Evolutionary conservation across 2,888 invertebrate species (phyloP).

Genomic region (Proisotoma minuta): DNA sequence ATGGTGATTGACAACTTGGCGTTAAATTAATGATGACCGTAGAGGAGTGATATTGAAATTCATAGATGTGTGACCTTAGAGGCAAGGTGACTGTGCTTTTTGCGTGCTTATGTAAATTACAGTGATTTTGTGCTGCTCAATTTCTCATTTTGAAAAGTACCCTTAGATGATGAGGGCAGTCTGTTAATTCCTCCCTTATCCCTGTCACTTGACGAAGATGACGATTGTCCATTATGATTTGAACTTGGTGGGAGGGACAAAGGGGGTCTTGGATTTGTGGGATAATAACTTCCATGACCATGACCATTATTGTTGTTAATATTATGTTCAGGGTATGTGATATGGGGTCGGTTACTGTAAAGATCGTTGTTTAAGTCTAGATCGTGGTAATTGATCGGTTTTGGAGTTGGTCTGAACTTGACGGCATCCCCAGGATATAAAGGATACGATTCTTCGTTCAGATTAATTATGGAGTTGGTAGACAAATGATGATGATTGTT

Average conservation of each 20-base stretch:
- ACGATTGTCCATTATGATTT: not conserved
- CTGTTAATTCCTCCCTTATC: not conserved
- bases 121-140: too few species aligned
- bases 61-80: too few species aligned
- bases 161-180: not conserved
- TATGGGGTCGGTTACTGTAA: conserved; percentile 17
- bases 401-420: conserved; percentile 33
- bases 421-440: conserved; percentile 41
- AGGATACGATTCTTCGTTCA: conserved; percentile 40
- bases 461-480: conserved; percentile 15
- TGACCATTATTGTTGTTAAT: not conserved
- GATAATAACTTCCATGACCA: not conserved
- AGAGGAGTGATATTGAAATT: too few species aligned
- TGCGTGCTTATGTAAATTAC: too few species aligned
- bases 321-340: conserved; percentile 9
- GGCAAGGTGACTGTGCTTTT: too few species aligned
- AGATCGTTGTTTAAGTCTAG: conserved; percentile 5
- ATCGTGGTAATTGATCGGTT: not conserved
- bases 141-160: too few species aligned
- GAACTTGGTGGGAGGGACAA: too few species aligned
- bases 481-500: conserved; percentile 3
- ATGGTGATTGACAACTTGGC: too few species aligned
- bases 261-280: not conserved
- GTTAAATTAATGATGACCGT: too few species aligned
- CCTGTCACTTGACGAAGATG: not conserved